Evolutionary conservation across 1,140 invertebrate genomes (phyloP).

Genomic region (Aphelinus certus): DNA sequence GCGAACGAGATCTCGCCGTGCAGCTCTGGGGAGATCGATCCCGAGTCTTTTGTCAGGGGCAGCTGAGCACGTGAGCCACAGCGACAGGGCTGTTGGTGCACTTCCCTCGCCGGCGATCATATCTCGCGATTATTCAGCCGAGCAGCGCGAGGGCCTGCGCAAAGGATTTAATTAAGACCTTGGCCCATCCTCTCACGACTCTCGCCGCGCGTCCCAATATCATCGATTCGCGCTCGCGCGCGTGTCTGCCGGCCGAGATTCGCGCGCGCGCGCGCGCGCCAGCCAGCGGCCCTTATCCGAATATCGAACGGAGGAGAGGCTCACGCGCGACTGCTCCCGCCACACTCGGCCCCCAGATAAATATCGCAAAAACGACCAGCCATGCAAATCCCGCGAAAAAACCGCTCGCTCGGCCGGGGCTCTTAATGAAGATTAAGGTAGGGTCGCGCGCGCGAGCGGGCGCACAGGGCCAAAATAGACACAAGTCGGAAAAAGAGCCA

Average conservation of each 20-base stretch:
- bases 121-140: conserved; percentile 7
- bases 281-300: conserved; percentile 5
- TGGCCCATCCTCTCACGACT: background rate
- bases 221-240: conserved; percentile 11
- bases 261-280: background rate
- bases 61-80: too few relatives aligned
- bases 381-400: background rate
- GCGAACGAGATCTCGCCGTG: too few relatives aligned
- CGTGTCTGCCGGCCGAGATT: too few relatives aligned
- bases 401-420: too few relatives aligned
- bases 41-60: too few relatives aligned
- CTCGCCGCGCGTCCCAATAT: background rate
- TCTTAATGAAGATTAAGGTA: conserved; percentile 32
- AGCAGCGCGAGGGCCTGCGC: background rate
- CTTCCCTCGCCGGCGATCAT: background rate
- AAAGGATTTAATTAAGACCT: conserved; percentile 32
- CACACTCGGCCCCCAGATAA: conserved; percentile 25
- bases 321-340: conserved; percentile 8
- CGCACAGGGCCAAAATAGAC: background rate
- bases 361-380: background rate
- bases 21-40: too few relatives aligned
- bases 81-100: background rate
- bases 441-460: background rate
- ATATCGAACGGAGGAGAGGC: background rate
- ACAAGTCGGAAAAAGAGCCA: too few relatives aligned